Conservation (phyloP, 2,888 invertebrate species). For the Cephus sareptanus region DNA sequence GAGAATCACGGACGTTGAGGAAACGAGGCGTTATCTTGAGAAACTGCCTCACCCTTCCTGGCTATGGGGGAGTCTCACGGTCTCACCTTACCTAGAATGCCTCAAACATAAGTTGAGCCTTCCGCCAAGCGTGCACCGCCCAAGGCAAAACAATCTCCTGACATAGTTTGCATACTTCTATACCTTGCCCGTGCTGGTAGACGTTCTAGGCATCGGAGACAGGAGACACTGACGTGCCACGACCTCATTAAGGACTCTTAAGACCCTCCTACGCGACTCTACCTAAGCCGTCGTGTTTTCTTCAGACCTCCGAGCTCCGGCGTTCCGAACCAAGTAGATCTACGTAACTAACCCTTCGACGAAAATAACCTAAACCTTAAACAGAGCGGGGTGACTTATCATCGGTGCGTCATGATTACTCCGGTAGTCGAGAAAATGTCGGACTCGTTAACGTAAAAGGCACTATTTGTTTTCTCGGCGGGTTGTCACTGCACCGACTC, state of each 20-base stretch:
- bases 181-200: conserved; percentile 20
- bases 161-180: conserved; percentile 47
- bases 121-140: background rate
- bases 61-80: conserved; percentile 11
- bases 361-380: background rate
- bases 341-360: background rate
- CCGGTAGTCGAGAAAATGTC: conserved; percentile 5
- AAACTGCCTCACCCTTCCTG: conserved; percentile 6
- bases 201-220: conserved; percentile 31
- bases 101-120: background rate
- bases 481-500: conserved; percentile 11
- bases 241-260: conserved; percentile 40
- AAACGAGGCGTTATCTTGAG: conserved; percentile 20
- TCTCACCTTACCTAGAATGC: conserved; percentile 3
- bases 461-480: conserved; percentile 24
- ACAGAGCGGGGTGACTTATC: background rate
- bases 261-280: conserved; percentile 19
- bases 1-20: conserved; percentile 14
- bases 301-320: background rate
- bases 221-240: conserved; percentile 33
- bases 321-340: background rate
- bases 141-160: conserved; percentile 13
- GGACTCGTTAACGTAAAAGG: conserved; percentile 28
- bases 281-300: background rate
- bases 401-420: background rate